Percentiles rank a stretch among this genome's conserved stretches.
Evolutionary conservation across 2,797 vertebrate species (phyloP).

Genomic region (Oreortyx pictus): DNA sequence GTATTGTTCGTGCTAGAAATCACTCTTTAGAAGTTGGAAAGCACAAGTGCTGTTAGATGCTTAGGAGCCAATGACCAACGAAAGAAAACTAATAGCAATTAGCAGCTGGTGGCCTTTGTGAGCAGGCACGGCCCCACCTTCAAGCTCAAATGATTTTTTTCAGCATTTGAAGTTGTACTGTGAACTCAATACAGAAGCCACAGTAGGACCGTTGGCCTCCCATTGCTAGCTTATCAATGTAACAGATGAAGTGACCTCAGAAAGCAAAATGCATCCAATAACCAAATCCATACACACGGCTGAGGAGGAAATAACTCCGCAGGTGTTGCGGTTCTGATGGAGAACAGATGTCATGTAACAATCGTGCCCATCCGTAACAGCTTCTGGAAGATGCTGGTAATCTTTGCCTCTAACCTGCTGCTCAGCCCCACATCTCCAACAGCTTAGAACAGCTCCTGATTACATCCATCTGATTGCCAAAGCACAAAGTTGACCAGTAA

Average conservation of each 20-base stretch:
- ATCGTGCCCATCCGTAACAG: background rate
- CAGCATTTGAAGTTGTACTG: background rate
- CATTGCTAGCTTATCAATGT: background rate
- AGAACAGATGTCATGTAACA: background rate
- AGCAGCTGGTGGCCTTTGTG: background rate
- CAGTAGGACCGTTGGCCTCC: background rate
- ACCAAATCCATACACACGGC: background rate
- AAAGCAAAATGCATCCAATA: background rate
- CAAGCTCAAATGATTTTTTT: background rate
- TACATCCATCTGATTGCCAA: background rate
- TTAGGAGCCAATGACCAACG: background rate
- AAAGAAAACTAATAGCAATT: background rate
- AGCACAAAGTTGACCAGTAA: background rate
- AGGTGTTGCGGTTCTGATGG: background rate
- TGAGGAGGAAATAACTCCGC: background rate
- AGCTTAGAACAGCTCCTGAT: background rate
- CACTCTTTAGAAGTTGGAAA: background rate
- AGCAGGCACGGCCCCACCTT: background rate
- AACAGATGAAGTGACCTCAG: slow-evolving; percentile 10
- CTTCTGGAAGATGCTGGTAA: background rate
- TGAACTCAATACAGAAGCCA: background rate
- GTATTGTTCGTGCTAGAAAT: background rate
- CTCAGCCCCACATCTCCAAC: background rate
- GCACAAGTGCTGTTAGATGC: background rate
- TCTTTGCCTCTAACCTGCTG: background rate